Conservation (phyloP, 2,888 invertebrate species). For the Aphodius granarius region DNA sequence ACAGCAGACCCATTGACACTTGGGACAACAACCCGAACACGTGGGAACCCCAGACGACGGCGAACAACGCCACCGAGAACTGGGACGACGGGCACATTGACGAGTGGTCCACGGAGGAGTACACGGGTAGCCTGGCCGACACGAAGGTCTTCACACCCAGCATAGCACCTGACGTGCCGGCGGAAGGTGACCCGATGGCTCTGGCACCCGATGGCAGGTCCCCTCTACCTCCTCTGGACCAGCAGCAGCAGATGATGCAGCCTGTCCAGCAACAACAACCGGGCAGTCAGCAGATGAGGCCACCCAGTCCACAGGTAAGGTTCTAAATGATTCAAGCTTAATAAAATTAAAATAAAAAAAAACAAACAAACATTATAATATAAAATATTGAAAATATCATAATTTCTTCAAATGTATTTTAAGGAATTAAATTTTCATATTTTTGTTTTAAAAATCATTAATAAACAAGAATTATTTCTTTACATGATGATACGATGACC, state of each 20-base stretch:
- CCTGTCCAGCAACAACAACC: background rate
- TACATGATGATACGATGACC: too few species aligned
- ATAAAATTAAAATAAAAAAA: too few species aligned
- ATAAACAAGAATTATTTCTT: too few species aligned
- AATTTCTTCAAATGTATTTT: too few species aligned
- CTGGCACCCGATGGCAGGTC: constrained; percentile 38
- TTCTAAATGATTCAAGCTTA: too few species aligned
- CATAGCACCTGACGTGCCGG: constrained; percentile 47
- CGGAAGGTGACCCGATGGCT: background rate
- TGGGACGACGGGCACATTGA: constrained; percentile 67
- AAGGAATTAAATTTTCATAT: too few species aligned
- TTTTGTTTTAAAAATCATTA: too few species aligned
- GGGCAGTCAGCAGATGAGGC: background rate
- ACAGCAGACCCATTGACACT: constrained; percentile 55
- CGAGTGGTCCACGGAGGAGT: constrained; percentile 79
- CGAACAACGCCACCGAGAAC: constrained; percentile 55
- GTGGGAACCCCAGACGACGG: constrained; percentile 48
- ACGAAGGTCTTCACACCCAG: constrained; percentile 90
- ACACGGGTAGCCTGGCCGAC: constrained; percentile 91
- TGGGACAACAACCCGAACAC: constrained; percentile 61
- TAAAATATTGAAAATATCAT: too few species aligned
- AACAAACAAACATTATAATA: too few species aligned
- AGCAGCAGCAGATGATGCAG: constrained; percentile 20
- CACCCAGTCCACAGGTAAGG: background rate
- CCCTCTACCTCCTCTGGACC: constrained; percentile 19